Evolutionary conservation across 2,888 invertebrate genomes (phyloP).

Genomic region (Noctua pronuba): DNA sequence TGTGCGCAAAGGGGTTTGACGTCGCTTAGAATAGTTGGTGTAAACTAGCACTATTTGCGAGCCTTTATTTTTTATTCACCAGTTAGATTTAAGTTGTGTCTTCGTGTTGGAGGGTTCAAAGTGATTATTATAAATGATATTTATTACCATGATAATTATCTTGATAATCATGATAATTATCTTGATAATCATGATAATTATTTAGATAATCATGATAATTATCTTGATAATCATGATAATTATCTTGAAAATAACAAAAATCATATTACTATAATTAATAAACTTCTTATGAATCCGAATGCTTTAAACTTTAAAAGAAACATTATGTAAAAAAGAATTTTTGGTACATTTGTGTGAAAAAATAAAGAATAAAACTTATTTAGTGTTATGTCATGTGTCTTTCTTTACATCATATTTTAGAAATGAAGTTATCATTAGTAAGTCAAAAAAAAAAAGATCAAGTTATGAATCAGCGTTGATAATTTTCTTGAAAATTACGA

Average conservation of each 20-base stretch:
- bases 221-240: too few relatives aligned
- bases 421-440: background rate
- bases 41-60: constrained; percentile 9
- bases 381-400: too few relatives aligned
- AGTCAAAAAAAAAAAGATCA: background rate
- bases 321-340: too few relatives aligned
- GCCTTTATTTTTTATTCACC: background rate
- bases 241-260: background rate
- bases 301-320: too few relatives aligned
- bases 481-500: background rate
- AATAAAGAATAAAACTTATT: too few relatives aligned
- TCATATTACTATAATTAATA: background rate
- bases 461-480: background rate
- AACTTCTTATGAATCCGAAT: background rate
- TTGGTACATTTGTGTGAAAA: too few relatives aligned
- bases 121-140: background rate
- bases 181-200: too few relatives aligned
- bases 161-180: background rate
- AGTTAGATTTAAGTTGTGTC: background rate
- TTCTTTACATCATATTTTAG: background rate
- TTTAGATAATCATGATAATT: background rate
- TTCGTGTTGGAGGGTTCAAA: background rate
- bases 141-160: background rate
- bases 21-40: constrained; percentile 9
- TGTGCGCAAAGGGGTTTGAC: constrained; percentile 34